Evolutionary conservation across 2,888 invertebrate species (phyloP).

Genomic region (Limnephilus rhombicus): DNA sequence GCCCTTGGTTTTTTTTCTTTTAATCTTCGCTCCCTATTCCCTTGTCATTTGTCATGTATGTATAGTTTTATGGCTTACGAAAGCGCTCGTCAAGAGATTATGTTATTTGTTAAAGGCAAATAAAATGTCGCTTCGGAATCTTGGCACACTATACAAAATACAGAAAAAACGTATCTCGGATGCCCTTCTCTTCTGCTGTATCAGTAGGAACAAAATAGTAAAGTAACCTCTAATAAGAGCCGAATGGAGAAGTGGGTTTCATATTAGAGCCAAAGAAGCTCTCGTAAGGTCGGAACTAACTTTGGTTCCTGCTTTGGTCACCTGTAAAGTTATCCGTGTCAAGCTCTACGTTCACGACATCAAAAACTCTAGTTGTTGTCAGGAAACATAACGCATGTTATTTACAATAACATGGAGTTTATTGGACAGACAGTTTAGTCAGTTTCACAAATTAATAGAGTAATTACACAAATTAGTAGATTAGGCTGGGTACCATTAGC

Average conservation of each 20-base stretch:
- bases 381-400: no score
- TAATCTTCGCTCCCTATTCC: neutral
- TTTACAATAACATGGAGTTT: no score
- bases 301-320: no score
- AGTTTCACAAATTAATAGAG: no score
- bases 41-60: neutral
- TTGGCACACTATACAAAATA: no score
- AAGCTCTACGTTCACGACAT: no score
- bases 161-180: neutral
- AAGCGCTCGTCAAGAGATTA: neutral
- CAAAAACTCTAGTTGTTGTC: no score
- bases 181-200: neutral
- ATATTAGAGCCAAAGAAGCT: neutral
- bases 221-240: neutral
- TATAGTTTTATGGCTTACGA: neutral
- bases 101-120: neutral
- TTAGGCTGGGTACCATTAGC: no score
- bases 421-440: no score
- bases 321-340: no score
- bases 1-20: neutral
- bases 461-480: no score
- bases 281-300: neutral
- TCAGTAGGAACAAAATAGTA: neutral
- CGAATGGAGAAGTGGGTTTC: neutral
- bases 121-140: neutral